phyloP scores from a whole-genome alignment of 1,140 invertebrate species.

The Anoplolepis gracilipes region DNA sequence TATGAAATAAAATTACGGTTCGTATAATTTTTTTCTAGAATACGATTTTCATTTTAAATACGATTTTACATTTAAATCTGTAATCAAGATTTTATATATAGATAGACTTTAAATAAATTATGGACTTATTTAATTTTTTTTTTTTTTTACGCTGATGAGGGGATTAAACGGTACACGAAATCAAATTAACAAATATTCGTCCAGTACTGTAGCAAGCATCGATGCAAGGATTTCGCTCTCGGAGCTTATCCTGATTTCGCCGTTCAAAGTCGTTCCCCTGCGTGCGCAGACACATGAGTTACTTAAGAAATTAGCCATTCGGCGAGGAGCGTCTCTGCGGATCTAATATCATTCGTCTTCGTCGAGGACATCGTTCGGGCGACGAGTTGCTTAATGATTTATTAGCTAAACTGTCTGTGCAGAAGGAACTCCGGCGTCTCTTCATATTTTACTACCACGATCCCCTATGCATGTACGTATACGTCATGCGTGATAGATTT shows the following conservation, averaged over 20 bases:
- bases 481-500: slow-evolving; percentile 11
- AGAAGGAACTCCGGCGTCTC: background rate
- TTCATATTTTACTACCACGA: background rate
- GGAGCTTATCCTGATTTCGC: slow-evolving; percentile 36
- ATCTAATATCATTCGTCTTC: slow-evolving; percentile 61
- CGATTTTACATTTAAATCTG: too few relatives aligned
- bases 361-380: slow-evolving; percentile 33
- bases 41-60: too few relatives aligned
- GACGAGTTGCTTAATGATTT: slow-evolving; percentile 63
- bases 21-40: background rate
- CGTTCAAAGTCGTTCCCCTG: slow-evolving; percentile 33
- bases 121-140: background rate
- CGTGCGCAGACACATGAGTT: slow-evolving; percentile 45
- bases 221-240: slow-evolving; percentile 14
- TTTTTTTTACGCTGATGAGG: too few relatives aligned
- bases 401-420: slow-evolving; percentile 48
- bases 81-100: too few relatives aligned
- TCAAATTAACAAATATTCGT: slow-evolving; percentile 14
- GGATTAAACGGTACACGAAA: background rate
- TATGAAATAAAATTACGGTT: background rate
- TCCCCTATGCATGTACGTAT: background rate
- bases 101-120: too few relatives aligned
- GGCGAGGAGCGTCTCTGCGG: slow-evolving; percentile 38
- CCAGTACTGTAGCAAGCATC: background rate
- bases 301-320: slow-evolving; percentile 49